These are phyloP conservation scores for Meteorus cinctellus DNA, from an alignment of 2,888 invertebrate species.

Conservation along the genomic window DNA sequence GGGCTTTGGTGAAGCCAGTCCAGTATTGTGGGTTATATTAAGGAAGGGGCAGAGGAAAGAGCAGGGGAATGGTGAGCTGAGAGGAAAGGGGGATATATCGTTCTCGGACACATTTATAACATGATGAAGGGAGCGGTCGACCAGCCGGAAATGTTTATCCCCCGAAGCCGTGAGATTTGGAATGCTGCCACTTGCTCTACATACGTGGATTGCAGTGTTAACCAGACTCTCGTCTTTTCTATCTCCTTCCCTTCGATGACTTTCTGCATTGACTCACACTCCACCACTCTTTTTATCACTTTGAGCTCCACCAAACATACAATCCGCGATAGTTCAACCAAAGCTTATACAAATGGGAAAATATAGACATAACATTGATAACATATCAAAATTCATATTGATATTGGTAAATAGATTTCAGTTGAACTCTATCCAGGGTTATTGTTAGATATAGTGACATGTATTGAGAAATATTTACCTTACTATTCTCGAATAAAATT, in stretches of 20 bases:
- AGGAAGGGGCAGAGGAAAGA: not conserved
- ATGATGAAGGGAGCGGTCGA: slow-evolving; percentile 47
- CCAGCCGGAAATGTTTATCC: slow-evolving; percentile 67
- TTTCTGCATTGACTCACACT: not conserved
- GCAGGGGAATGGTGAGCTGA: slow-evolving; percentile 8
- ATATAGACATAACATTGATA: not conserved
- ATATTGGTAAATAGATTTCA: too few species aligned
- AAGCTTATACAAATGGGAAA: too few species aligned
- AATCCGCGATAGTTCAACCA: too few species aligned
- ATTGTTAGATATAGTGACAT: too few species aligned
- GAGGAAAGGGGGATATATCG: not conserved
- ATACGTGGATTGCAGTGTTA: slow-evolving; percentile 64
- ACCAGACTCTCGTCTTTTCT: slow-evolving; percentile 48
- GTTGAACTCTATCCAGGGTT: too few species aligned
- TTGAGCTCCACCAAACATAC: too few species aligned
- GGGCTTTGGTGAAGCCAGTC: slow-evolving; percentile 5
- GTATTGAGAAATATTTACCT: too few species aligned
- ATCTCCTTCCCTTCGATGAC: slow-evolving; percentile 24
- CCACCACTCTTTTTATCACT: too few species aligned
- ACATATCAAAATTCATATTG: not conserved
- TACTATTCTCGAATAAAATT: too few species aligned
- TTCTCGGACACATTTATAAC: slow-evolving; percentile 49
- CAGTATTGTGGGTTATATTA: slow-evolving; percentile 5
- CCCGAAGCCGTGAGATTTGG: slow-evolving; percentile 65
- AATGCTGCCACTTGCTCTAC: slow-evolving; percentile 69